phyloP scores from a whole-genome alignment of 1,140 invertebrate genomes.

The Lithobius niger region DNA sequence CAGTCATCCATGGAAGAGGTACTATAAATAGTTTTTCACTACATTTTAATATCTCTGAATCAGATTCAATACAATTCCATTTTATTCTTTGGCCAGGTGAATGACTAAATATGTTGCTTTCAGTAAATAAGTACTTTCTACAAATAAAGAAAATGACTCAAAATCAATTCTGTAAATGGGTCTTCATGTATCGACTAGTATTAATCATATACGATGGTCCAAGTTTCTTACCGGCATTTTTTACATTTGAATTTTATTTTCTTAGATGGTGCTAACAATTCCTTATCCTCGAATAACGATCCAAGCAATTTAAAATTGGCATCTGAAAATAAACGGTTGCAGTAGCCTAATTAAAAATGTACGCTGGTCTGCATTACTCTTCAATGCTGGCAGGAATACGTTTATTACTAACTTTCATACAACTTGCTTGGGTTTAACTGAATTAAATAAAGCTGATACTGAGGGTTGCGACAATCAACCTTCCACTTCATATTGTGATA shows the following conservation, averaged over 20 bases:
- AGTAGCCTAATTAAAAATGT: background rate
- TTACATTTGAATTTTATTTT: background rate
- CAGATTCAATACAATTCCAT: background rate
- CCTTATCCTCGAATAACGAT: background rate
- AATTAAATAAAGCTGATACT: slow-evolving; percentile 60
- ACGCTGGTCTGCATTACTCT: too few species aligned
- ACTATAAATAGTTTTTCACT: background rate
- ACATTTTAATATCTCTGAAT: background rate
- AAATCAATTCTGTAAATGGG: background rate
- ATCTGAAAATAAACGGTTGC: slow-evolving; percentile 14
- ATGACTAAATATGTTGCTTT: background rate
- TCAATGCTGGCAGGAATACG: too few species aligned
- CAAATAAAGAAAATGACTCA: background rate
- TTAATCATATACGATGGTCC: background rate
- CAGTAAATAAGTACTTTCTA: background rate
- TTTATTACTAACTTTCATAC: slow-evolving; percentile 52
- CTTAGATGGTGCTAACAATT: background rate
- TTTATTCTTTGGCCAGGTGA: background rate
- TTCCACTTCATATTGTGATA: slow-evolving; percentile 59
- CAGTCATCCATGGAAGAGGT: background rate
- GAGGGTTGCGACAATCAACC: slow-evolving; percentile 51
- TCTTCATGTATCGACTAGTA: too few species aligned
- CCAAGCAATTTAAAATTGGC: background rate
- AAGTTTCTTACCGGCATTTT: background rate
- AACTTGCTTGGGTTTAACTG: slow-evolving; percentile 64